phyloP scores from a whole-genome alignment of 2,888 invertebrate genomes.

The Cactoblastis cactorum region DNA sequence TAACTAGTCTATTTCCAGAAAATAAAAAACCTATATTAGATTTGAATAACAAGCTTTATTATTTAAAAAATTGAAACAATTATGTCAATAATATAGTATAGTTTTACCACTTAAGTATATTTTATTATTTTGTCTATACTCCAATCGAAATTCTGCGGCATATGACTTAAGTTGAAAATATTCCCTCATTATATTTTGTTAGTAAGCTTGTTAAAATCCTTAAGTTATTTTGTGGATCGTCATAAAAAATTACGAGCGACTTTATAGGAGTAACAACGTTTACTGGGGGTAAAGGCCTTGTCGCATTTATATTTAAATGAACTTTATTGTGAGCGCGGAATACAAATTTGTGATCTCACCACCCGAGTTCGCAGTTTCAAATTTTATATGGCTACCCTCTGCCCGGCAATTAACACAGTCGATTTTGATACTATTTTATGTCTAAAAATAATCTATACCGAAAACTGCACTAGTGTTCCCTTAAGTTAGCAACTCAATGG shows the following conservation, averaged over 20 bases:
- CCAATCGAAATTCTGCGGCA: too few species aligned
- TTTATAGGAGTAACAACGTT: constrained; percentile 59
- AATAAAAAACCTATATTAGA: too few species aligned
- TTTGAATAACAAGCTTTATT: too few species aligned
- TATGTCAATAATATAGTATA: too few species aligned
- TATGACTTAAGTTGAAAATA: constrained; percentile 21
- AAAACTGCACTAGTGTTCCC: too few species aligned
- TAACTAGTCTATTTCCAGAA: too few species aligned
- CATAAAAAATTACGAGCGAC: constrained; percentile 60
- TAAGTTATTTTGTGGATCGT: constrained; percentile 49
- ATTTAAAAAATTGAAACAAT: too few species aligned
- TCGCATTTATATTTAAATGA: constrained; percentile 74
- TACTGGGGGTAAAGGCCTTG: constrained; percentile 60
- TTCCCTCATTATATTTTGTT: constrained; percentile 40
- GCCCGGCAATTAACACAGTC: constrained; percentile 28
- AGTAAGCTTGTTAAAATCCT: constrained; percentile 48
- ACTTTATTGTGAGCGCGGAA: constrained; percentile 68
- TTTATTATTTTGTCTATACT: too few species aligned
- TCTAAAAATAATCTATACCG: too few species aligned
- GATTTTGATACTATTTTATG: not conserved
- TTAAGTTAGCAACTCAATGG: too few species aligned
- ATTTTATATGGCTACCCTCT: constrained; percentile 36
- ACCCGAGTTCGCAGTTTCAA: constrained; percentile 46
- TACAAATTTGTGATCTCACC: constrained; percentile 69
- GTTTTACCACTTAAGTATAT: too few species aligned